Evolutionary conservation across 2,113 vertebrate species (phyloP).

Genomic region (Notothenia rossii): DNA sequence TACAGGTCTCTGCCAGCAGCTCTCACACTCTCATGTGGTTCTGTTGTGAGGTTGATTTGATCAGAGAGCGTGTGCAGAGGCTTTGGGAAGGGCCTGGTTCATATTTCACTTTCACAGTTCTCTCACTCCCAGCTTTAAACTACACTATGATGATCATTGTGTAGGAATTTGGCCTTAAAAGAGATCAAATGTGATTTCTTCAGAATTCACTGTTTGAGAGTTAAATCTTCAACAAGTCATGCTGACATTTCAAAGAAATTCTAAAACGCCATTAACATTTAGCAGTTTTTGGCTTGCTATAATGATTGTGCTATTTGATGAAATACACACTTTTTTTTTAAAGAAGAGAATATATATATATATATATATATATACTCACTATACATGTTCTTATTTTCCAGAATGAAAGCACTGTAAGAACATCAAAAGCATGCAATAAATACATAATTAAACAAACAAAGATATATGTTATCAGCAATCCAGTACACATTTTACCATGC

Average conservation of each 20-base stretch:
- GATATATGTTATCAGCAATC: background rate
- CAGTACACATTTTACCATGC: background rate
- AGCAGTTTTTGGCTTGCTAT: no score
- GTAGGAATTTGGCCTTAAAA: background rate
- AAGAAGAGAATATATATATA: no score
- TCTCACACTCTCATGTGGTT: background rate
- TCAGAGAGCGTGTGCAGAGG: background rate
- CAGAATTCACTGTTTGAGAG: background rate
- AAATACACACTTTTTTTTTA: no score
- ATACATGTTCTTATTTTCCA: background rate
- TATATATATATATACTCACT: no score
- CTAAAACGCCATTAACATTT: no score
- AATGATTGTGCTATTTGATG: no score
- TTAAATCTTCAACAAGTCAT: background rate
- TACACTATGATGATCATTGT: background rate
- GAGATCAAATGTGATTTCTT: background rate
- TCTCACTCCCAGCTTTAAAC: background rate
- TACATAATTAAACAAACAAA: background rate
- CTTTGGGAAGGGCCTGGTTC: background rate
- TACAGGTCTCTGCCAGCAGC: conserved; percentile 77
- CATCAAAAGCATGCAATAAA: background rate
- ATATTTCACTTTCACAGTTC: background rate
- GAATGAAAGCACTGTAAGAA: background rate
- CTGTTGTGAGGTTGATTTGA: background rate
- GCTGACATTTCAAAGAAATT: no score